Evolutionary conservation across 2,888 invertebrate species (phyloP).

Genomic region (Tenthredo livida): DNA sequence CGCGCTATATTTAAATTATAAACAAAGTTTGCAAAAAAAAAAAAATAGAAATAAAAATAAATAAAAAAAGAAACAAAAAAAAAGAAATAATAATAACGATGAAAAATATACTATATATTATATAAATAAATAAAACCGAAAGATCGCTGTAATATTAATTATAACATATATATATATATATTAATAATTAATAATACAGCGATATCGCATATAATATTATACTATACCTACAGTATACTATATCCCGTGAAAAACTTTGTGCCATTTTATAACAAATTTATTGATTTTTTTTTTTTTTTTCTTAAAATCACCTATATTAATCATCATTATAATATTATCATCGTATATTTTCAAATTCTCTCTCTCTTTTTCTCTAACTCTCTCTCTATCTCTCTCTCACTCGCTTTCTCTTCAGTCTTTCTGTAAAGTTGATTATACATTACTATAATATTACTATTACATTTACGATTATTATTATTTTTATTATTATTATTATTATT

Average conservation of each 20-base stretch:
- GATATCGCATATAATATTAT: neutral
- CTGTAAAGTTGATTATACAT: neutral
- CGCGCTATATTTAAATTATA: neutral
- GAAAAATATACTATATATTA: no score
- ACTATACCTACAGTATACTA: no score
- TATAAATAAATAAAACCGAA: neutral
- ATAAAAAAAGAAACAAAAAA: no score
- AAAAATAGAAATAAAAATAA: no score
- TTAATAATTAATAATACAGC: constrained; percentile 3
- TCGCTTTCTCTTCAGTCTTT: neutral
- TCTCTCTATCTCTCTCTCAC: neutral
- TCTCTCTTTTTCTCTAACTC: neutral
- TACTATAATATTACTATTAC: neutral
- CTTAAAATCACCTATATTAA: neutral
- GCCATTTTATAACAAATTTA: constrained; percentile 1
- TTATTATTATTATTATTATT: neutral
- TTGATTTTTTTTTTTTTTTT: neutral
- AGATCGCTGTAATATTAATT: neutral
- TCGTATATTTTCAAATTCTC: neutral
- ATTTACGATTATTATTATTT: neutral
- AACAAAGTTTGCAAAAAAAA: no score
- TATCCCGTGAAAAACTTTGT: constrained; percentile 6
- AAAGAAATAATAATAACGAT: no score
- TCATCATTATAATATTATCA: neutral
- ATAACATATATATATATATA: neutral